phyloP scores from a whole-genome alignment of 1,140 invertebrate genomes.

The Lepidurus apus region DNA sequence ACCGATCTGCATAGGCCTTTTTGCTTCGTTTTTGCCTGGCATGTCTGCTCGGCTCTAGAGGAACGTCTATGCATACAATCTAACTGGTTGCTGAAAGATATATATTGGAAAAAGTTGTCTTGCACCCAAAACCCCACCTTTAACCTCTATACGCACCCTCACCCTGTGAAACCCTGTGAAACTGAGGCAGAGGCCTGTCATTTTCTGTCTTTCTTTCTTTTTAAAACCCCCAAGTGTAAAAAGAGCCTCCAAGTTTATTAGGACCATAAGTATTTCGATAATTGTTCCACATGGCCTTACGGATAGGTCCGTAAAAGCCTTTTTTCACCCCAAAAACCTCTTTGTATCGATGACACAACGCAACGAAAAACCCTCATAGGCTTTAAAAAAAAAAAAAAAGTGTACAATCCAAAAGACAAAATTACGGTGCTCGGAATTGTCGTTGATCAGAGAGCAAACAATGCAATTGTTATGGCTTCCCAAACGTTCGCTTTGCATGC shows the following conservation, averaged over 20 bases:
- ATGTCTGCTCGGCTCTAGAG: neutral
- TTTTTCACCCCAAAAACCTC: neutral
- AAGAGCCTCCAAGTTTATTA: neutral
- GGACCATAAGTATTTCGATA: constrained; percentile 16
- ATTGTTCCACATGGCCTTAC: neutral
- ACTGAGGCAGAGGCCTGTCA: neutral
- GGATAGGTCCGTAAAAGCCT: neutral
- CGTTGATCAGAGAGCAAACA: too few species aligned
- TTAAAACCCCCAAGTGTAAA: too few species aligned
- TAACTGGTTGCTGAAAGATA: constrained; percentile 15
- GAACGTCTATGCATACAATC: neutral
- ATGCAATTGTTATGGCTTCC: too few species aligned
- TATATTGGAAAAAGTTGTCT: neutral
- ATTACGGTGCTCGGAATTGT: too few species aligned
- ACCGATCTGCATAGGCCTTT: constrained; percentile 16
- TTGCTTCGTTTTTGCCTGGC: neutral
- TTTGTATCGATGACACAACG: neutral
- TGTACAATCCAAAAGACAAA: too few species aligned
- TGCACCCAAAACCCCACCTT: neutral
- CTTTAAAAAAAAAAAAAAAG: too few species aligned
- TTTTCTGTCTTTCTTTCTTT: neutral
- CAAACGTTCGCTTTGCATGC: too few species aligned
- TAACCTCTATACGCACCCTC: neutral
- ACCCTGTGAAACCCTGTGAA: neutral
- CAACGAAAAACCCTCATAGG: too few species aligned